These are phyloP conservation scores for Brachionus rotundiformis DNA, from an alignment of 1,140 invertebrate species.

Conservation along the genomic window DNA sequence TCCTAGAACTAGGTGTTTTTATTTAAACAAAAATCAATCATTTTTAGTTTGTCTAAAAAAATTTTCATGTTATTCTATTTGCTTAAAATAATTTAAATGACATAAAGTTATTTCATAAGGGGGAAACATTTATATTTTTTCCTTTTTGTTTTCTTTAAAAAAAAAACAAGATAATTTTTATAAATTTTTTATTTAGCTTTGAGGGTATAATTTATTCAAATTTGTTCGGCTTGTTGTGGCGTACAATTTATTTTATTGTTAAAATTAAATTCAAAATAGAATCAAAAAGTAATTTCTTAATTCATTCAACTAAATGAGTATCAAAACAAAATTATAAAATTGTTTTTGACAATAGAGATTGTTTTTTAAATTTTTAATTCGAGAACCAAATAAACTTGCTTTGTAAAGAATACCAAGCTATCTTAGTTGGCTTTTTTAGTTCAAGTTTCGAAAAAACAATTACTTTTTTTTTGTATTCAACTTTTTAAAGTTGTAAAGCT, in stretches of 20 bases:
- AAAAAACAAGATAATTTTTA: not conserved
- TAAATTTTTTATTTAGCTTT: not conserved
- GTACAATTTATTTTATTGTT: not conserved
- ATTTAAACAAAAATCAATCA: not conserved
- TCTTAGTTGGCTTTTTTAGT: constrained; percentile 13
- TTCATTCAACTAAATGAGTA: not conserved
- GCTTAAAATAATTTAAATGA: not conserved
- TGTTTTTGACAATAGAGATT: not conserved
- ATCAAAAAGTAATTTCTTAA: constrained; percentile 21
- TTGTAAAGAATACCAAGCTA: not conserved
- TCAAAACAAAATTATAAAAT: not conserved
- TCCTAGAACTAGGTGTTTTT: not conserved
- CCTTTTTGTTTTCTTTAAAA: not conserved
- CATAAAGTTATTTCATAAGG: constrained; percentile 8
- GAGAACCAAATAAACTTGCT: constrained; percentile 11
- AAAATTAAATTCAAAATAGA: not conserved
- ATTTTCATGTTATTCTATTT: not conserved
- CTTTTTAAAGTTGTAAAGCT: not conserved
- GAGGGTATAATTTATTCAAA: constrained; percentile 3
- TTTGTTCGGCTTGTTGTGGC: not conserved
- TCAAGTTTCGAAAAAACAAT: constrained; percentile 1
- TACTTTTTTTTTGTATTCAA: not conserved
- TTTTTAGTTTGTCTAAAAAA: not conserved
- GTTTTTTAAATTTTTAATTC: not conserved
- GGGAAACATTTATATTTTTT: not conserved